A percentile compares a stretch with the other conserved stretches of the same genome.
Evolutionary conservation across 2,797 vertebrate species (phyloP).

Genomic region (Oryzias dopingdopingensis): DNA sequence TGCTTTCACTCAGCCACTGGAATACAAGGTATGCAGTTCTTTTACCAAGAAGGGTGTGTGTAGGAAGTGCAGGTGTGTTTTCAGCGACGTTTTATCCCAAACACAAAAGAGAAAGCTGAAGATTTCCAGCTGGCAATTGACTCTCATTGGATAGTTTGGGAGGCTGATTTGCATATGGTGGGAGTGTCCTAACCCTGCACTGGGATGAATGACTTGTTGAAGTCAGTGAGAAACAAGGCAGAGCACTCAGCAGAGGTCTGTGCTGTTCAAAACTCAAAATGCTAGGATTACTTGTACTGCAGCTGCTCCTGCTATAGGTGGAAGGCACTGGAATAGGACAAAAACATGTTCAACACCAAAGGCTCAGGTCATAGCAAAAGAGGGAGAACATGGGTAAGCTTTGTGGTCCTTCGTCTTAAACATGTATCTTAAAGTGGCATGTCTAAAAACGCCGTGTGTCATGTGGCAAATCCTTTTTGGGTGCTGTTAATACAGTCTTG

Average conservation of each 20-base stretch:
- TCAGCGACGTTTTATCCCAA: slow-evolving; percentile 4
- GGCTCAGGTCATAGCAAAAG: slow-evolving; percentile 61
- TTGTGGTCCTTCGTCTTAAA: slow-evolving; percentile 23
- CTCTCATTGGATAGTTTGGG: slow-evolving; percentile 67
- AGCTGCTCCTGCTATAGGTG: slow-evolving; percentile 60
- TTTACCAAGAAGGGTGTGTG: slow-evolving; percentile 33
- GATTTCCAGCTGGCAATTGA: slow-evolving; percentile 31
- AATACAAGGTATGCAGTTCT: slow-evolving; percentile 41
- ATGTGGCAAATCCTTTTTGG: not conserved
- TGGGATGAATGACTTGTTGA: slow-evolving; percentile 77
- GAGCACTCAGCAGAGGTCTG: slow-evolving; percentile 69
- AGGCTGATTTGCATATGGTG: slow-evolving; percentile 73
- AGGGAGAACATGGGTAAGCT: slow-evolving; percentile 79
- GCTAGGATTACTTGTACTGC: slow-evolving; percentile 59
- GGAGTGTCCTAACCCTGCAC: slow-evolving; percentile 72
- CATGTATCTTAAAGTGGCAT: slow-evolving; percentile 1
- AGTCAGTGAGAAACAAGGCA: slow-evolving; percentile 72
- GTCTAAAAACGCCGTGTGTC: not conserved
- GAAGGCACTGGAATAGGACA: slow-evolving; percentile 60
- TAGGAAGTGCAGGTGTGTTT: slow-evolving; percentile 33
- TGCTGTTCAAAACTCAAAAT: slow-evolving; percentile 67
- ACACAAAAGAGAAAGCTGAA: slow-evolving; percentile 48
- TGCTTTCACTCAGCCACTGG: slow-evolving; percentile 27
- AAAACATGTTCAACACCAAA: slow-evolving; percentile 77
- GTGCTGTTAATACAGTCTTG: too few relatives aligned